Conservation (phyloP, 2,888 invertebrate genomes). For the Xestoiulus laeticollis region DNA sequence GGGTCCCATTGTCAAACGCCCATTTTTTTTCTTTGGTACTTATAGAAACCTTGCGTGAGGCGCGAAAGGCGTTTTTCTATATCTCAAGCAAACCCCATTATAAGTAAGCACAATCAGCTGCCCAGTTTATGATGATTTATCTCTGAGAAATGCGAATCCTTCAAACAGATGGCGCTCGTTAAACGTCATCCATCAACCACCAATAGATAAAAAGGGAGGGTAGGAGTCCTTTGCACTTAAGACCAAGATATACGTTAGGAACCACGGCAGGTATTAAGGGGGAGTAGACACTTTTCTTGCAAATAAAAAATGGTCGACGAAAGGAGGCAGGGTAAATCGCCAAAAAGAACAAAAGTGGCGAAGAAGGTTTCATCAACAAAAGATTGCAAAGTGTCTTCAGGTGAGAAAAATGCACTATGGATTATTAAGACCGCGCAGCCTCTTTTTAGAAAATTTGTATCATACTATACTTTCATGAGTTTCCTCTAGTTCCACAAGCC, state of each 20-base stretch:
- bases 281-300: not conserved
- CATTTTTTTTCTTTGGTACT: not conserved
- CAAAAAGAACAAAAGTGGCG: too few species aligned
- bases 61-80: not conserved
- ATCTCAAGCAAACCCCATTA: not conserved
- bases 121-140: slow-evolving; percentile 26
- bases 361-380: too few species aligned
- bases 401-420: too few species aligned
- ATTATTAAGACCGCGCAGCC: not conserved
- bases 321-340: not conserved
- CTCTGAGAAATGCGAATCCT: not conserved
- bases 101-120: not conserved
- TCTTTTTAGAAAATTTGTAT: too few species aligned
- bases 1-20: not conserved
- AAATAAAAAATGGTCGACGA: not conserved
- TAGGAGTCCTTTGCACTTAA: not conserved
- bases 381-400: too few species aligned
- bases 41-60: not conserved
- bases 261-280: not conserved
- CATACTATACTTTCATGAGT: too few species aligned
- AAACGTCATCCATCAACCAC: slow-evolving; percentile 19
- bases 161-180: slow-evolving; percentile 12
- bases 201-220: not conserved
- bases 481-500: too few species aligned
- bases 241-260: not conserved